phyloP scores from a whole-genome alignment of 2,113 vertebrate genomes.

The Chloropsis cyanopogon region DNA sequence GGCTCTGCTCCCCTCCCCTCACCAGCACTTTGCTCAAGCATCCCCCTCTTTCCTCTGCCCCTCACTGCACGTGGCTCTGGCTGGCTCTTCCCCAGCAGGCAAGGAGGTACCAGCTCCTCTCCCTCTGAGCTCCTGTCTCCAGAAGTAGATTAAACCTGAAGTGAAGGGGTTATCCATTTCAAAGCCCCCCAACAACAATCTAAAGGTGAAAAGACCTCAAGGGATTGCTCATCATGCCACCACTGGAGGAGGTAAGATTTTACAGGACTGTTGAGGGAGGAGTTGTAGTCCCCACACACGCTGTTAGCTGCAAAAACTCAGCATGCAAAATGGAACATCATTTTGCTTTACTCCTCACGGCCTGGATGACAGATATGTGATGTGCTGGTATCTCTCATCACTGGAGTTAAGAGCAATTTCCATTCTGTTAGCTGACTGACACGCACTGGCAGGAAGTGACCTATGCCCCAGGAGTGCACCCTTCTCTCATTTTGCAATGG shows the following conservation, averaged over 20 bases:
- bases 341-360: not conserved
- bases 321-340: not conserved
- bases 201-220: not conserved
- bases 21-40: rapidly evolving
- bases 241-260: rapidly evolving
- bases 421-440: not conserved
- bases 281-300: not conserved
- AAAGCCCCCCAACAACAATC: not conserved
- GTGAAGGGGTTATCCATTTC: not conserved
- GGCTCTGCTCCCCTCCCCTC: not conserved
- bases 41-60: not conserved
- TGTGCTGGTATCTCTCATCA: not conserved
- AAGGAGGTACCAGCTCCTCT: not conserved
- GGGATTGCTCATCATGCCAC: not conserved
- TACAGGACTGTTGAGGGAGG: not conserved
- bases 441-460: not conserved
- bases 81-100: not conserved
- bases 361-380: not conserved
- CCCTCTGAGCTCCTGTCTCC: not conserved
- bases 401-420: not conserved
- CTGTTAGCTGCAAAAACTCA: not conserved
- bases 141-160: not conserved
- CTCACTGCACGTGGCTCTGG: not conserved
- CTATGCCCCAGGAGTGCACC: not conserved
- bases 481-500: not conserved